Percentiles rank a stretch among this genome's conserved stretches.
phyloP scores from a whole-genome alignment of 2,797 vertebrate species.

The Garrulus glandarius region DNA sequence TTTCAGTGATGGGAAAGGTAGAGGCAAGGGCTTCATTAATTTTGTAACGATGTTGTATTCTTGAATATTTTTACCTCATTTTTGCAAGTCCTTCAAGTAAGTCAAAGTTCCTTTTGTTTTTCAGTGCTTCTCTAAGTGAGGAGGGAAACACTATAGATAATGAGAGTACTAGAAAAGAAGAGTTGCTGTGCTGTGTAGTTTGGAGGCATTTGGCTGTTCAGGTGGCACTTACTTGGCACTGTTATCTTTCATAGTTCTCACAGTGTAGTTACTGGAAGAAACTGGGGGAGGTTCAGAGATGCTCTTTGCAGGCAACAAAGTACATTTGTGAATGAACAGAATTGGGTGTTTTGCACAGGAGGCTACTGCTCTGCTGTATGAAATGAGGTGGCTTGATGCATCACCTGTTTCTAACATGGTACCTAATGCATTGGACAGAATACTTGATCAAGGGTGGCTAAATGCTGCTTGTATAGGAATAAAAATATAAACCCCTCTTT shows the following conservation, averaged over 20 bases:
- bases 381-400: not conserved
- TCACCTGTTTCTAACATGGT: not conserved
- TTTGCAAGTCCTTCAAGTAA: not conserved
- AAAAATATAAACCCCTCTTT: not conserved
- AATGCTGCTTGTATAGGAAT: not conserved
- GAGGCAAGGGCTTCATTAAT: not conserved
- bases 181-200: not conserved
- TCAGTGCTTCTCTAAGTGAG: not conserved
- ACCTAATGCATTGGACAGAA: not conserved
- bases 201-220: not conserved
- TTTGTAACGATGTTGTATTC: not conserved
- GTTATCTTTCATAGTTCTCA: not conserved
- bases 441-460: not conserved
- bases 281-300: fast-evolving
- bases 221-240: not conserved
- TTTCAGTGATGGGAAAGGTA: not conserved
- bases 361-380: not conserved
- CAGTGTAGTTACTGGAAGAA: not conserved
- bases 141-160: not conserved
- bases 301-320: not conserved
- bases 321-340: not conserved
- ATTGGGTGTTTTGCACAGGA: not conserved
- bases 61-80: not conserved
- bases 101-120: not conserved
- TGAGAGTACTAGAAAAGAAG: not conserved